Evolutionary conservation across 2,113 vertebrate species (phyloP), one percentile per base, ranked within the genome.

Genomic region (Pangasianodon hypophthalmus): DNA sequence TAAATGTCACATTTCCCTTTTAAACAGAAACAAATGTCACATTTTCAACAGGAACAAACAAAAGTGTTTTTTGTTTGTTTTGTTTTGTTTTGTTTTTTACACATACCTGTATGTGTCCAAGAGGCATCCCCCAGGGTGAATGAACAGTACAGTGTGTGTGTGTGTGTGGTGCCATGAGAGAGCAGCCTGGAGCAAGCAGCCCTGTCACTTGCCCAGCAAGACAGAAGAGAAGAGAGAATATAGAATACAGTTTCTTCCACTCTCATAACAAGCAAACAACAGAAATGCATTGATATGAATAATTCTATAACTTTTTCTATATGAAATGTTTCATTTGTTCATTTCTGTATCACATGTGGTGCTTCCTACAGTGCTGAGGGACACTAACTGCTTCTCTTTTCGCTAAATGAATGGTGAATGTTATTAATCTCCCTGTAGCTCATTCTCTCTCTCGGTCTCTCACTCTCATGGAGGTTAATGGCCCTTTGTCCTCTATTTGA

Each of bases 401-500:
- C 11, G 1, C 32, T 32, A 87, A 90, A 71, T 90, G 75, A 86
- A 79, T 88, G 88, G 52, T 41, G 79, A 71, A 67, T 60, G 89
- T 80, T 92, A 92, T 92, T 92, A 90, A 88, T 92, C 87, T 90
- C 62, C 69, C 89, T 79, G 67, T 84, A 56, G 41, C 80, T 41
- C 41, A 67, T 52, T 77, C 50, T 21, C 41, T 69, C 32, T 86
- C 37, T 50, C 69, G 44, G 29, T 81, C 56, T 58, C 21, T 69
- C 73, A 60, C 77, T 69, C 91, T 87, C 58, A 19, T 88, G 84
- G 84, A 79, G 91, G 79, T 69, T 90, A 92, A 92, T 92, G 60
- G 89, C 84, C 91, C 89, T 92, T 87, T 88, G 89, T 92, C 91
- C 91, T 90, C 89, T 88, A 88, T 92, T 92, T 92, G 89, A 92